phyloP scores from a whole-genome alignment of 2,888 invertebrate species.

The Caenorhabditis uteleia region DNA sequence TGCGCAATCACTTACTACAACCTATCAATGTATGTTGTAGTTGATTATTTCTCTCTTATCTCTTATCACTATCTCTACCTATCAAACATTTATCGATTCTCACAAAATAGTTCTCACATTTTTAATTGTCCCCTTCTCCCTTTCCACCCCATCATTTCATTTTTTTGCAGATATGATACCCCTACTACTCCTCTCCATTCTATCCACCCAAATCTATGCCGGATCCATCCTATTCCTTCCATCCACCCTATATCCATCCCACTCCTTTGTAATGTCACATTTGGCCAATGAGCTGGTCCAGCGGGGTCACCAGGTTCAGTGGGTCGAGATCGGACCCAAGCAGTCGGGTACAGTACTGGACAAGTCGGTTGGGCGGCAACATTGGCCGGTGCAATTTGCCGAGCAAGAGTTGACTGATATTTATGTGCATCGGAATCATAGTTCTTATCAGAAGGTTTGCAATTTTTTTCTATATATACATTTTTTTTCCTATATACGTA shows the following conservation, averaged over 20 bases:
- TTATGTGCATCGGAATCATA: conserved; percentile 33
- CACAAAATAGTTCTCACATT: background rate
- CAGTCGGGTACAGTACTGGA: conserved; percentile 27
- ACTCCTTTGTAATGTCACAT: conserved; percentile 60
- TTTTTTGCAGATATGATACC: too few species aligned
- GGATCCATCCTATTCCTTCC: conserved; percentile 61
- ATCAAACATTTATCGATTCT: too few species aligned
- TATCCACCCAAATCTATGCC: background rate
- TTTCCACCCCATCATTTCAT: conserved; percentile 1
- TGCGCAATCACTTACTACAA: too few species aligned
- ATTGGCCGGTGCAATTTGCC: conserved; percentile 36
- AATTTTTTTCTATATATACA: background rate
- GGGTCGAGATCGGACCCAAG: conserved; percentile 67
- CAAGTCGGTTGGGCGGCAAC: conserved; percentile 18
- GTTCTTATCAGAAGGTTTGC: conserved; percentile 10
- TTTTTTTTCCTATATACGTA: too few species aligned
- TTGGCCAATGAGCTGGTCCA: conserved; percentile 65
- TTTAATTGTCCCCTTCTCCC: background rate
- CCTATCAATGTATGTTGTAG: too few species aligned
- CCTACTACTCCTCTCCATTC: background rate
- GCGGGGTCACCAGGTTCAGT: conserved; percentile 62
- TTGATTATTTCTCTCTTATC: too few species aligned
- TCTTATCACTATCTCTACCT: too few species aligned
- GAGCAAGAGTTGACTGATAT: conserved; percentile 31
- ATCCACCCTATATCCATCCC: conserved; percentile 63